Percentiles rank a stretch among this genome's conserved stretches.
phyloP scores from a whole-genome alignment of 2,888 invertebrate genomes.

The Chloroclystis v-ata region DNA sequence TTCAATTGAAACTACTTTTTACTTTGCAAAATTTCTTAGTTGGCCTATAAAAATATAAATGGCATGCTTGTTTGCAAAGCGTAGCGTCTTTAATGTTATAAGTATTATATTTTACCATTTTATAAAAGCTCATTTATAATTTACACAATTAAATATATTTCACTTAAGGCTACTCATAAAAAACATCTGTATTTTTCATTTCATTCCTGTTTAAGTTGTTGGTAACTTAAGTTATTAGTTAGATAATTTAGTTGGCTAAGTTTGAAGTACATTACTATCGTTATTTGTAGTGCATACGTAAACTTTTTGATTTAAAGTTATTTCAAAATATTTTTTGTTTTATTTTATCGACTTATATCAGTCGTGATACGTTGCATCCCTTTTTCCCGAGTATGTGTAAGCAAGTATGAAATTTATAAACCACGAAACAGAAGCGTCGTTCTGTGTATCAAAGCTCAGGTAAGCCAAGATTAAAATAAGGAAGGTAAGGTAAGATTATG shows the following conservation, averaged over 20 bases:
- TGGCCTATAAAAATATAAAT: too few relatives aligned
- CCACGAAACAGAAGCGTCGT: too few relatives aligned
- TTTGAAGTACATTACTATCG: conserved; percentile 23
- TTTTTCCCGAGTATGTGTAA: too few relatives aligned
- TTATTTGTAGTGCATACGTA: conserved; percentile 28
- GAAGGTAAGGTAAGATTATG: too few relatives aligned
- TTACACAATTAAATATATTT: neutral
- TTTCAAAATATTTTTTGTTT: conserved; percentile 24
- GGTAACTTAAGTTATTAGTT: conserved; percentile 21
- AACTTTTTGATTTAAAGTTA: conserved; percentile 22
- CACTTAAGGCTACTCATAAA: too few relatives aligned
- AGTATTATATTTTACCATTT: conserved; percentile 4
- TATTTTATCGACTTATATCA: conserved; percentile 1
- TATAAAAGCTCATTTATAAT: neutral
- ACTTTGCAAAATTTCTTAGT: too few relatives aligned
- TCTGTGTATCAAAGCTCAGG: too few relatives aligned
- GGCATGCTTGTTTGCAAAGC: conserved; percentile 1
- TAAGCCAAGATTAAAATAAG: too few relatives aligned
- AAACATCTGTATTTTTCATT: conserved; percentile 1
- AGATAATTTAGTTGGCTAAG: conserved; percentile 22
- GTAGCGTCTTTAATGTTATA: neutral
- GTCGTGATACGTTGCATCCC: too few relatives aligned
- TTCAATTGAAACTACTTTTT: too few relatives aligned
- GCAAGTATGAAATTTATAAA: too few relatives aligned
- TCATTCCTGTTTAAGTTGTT: conserved; percentile 14